Base-by-base conservation (phyloP, 2,113 vertebrate genomes). In the Hylia prasina region DNA sequence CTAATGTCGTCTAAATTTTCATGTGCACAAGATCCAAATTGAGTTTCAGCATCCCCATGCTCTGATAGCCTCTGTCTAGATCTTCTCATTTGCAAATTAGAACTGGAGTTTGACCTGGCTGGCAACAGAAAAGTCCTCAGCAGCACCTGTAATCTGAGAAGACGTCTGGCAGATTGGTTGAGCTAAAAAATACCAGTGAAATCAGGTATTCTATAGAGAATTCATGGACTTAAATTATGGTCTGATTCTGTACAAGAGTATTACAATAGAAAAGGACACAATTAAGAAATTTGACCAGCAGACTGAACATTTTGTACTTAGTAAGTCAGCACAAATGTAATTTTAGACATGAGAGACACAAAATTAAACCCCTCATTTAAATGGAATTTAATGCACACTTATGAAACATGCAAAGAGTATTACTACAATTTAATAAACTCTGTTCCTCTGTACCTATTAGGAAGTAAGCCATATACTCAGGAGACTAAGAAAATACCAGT, bases 371-470 rank as follows among this genome's bases (percentile, higher is more conserved):
- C 3, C 53, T 91, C 12, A 90, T 93, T 83, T 85, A 92, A 75
- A 71, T 69, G 6, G 44, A 91, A 90, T 95, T 72, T 53, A 78
- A 53, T 75, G 17, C 22, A 13, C 2, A 0, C 31, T 90, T 88
- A 94, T 83, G 72, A 81, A 96, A 95, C 89, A 90, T 35, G 11
- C 7, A 39, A 96, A 82, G 27, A 69, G 2, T 69, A 71, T 47
- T 87, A 33, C 70, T 83, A 45, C 70, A 86, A 81, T 87, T 96
- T 97, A 96, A 86, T 95, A 94, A 94, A 94, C 54, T 82, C 73
- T 63, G 27, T 83, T 90, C 56, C 78, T 63, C 88, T 94, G 71
- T 47, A 95, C 40, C 54, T 91, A 70, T 70, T 91, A 88, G 84
- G 94, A 97, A 95, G 48, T 71, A 95, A 92, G 27, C 30, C 56